Conservation (phyloP, 2,797 vertebrate species). For the Ceryle rudis region DNA sequence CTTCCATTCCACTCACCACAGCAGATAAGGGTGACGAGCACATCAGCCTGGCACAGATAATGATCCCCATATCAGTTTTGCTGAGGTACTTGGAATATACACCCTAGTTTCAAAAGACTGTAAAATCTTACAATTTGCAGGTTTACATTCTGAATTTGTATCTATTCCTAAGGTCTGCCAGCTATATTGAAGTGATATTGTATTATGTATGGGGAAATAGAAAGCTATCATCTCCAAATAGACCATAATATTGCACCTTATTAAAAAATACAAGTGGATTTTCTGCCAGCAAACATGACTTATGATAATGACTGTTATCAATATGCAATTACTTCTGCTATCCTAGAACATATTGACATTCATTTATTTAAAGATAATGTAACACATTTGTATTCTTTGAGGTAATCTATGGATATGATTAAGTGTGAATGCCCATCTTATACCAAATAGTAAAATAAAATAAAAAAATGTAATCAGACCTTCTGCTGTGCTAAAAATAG, state of each 20-base stretch:
- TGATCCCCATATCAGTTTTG: constrained; percentile 53
- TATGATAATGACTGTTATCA: constrained; percentile 79
- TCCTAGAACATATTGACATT: constrained; percentile 78
- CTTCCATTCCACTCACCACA: too few relatives aligned
- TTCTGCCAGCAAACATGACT: constrained; percentile 75
- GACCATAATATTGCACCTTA: constrained; percentile 74
- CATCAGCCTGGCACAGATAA: constrained; percentile 44
- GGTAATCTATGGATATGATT: constrained; percentile 75
- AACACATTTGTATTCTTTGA: constrained; percentile 80
- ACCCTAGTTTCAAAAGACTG: constrained; percentile 57
- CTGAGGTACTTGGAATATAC: constrained; percentile 58
- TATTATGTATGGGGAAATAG: constrained; percentile 70
- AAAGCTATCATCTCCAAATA: constrained; percentile 78
- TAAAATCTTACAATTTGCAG: constrained; percentile 65
- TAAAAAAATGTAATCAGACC: constrained; percentile 63
- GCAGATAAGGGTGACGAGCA: too few relatives aligned
- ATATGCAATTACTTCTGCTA: constrained; percentile 81
- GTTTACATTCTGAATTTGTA: constrained; percentile 74
- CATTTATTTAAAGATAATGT: constrained; percentile 81
- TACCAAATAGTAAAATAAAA: constrained; percentile 64
- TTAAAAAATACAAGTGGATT: constrained; percentile 77
- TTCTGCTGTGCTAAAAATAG: constrained; percentile 69
- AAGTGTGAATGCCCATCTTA: constrained; percentile 76
- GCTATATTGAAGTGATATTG: constrained; percentile 68
- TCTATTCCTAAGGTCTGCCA: constrained; percentile 52